Conservation (phyloP, 1,140 invertebrate genomes). For the Rhagoletis zephyria region DNA sequence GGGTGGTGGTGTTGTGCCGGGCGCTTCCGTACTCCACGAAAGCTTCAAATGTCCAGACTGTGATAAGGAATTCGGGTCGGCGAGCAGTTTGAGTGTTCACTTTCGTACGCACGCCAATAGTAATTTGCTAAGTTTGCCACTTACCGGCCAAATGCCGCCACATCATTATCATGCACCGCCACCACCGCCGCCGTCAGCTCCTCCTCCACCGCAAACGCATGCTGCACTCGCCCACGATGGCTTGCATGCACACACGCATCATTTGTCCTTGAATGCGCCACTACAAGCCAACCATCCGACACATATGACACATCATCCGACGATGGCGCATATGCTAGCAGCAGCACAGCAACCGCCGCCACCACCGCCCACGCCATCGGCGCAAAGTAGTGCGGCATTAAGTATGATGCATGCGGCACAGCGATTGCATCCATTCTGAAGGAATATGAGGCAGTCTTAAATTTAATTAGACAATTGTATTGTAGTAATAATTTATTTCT, state of each 20-base stretch:
- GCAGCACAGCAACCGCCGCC: slow-evolving; percentile 68
- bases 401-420: slow-evolving; percentile 56
- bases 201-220: slow-evolving; percentile 61
- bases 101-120: slow-evolving; percentile 68
- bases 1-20: slow-evolving; percentile 56
- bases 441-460: background rate
- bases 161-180: slow-evolving; percentile 54
- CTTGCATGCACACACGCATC: slow-evolving; percentile 61
- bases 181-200: slow-evolving; percentile 41
- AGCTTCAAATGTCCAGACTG: slow-evolving; percentile 72
- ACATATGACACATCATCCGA: slow-evolving; percentile 66
- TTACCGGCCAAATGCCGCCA: slow-evolving; percentile 55
- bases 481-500: background rate
- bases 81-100: slow-evolving; percentile 67
- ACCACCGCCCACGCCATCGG: slow-evolving; percentile 61
- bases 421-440: slow-evolving; percentile 56
- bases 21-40: slow-evolving; percentile 48
- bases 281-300: slow-evolving; percentile 63
- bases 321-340: slow-evolving; percentile 68
- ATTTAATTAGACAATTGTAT: too few species aligned
- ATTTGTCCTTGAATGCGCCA: slow-evolving; percentile 57
- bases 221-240: slow-evolving; percentile 62
- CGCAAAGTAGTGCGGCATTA: slow-evolving; percentile 13
- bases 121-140: slow-evolving; percentile 64
- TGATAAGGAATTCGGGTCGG: slow-evolving; percentile 70